These are phyloP conservation scores for Melanogrammus aeglefinus DNA, from an alignment of 2,797 vertebrate genomes.

Conservation along the genomic window DNA sequence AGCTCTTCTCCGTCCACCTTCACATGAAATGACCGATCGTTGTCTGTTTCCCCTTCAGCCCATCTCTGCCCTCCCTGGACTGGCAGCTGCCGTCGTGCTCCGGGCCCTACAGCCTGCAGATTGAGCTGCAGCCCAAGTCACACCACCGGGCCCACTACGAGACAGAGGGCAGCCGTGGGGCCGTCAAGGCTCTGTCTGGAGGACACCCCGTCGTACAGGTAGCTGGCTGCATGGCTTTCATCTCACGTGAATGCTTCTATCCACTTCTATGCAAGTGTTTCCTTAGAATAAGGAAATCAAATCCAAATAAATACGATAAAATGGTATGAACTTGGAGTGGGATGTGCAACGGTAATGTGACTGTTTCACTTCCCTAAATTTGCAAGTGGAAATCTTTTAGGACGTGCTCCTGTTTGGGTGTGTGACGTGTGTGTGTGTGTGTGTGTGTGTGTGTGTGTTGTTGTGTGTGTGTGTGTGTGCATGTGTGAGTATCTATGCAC, in stretches of 20 bases:
- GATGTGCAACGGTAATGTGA: background rate
- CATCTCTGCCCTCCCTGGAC: slow-evolving; percentile 92
- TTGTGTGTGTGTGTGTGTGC: slow-evolving; percentile 14
- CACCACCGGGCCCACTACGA: slow-evolving; percentile 98
- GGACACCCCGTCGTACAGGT: slow-evolving; percentile 98
- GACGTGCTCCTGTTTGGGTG: background rate
- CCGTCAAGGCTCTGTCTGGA: slow-evolving; percentile 92
- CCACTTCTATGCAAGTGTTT: background rate
- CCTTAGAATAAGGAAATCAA: background rate
- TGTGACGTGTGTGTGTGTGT: background rate
- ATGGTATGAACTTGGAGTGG: background rate
- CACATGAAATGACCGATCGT: background rate
- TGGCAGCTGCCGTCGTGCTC: slow-evolving; percentile 97
- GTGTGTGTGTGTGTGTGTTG: slow-evolving; percentile 12
- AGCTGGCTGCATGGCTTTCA: slow-evolving; percentile 9
- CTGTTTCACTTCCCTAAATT: background rate
- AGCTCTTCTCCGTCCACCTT: background rate
- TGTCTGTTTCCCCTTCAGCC: slow-evolving; percentile 73
- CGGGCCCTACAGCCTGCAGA: slow-evolving; percentile 91
- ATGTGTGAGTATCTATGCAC: slow-evolving; percentile 12
- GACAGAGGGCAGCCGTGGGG: slow-evolving; percentile 95
- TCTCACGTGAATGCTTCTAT: background rate
- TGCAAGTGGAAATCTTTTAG: background rate
- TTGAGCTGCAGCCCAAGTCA: slow-evolving; percentile 96
- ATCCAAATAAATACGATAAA: background rate